Evolutionary conservation across 2,113 vertebrate genomes (phyloP), one percentile per base, ranked within the genome.

Genomic region (Orientallactaga bullata): DNA sequence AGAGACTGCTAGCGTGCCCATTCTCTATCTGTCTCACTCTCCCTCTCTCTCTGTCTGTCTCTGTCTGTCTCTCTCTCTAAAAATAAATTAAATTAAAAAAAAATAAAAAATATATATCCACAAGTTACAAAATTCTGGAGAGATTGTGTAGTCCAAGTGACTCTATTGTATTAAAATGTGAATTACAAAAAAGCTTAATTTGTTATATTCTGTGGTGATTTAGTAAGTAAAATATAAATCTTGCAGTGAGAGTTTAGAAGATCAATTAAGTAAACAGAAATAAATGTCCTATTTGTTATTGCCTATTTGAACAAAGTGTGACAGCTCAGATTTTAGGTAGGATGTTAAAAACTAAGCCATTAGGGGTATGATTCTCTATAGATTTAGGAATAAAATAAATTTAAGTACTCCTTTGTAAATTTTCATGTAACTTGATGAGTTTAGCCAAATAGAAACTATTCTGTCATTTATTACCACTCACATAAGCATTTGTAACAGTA

Each of bases 131-230:
- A 37, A 51, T 16, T 1, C 0, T 42, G n/a, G 28, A 63, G 16
- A 4, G 35, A 58, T 0, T 35, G 42, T 77, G 4, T 7, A 37
- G 5, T 37, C 23, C 11, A 65, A 35, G 39, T 85, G 8, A 88
- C n/a, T 65, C 8, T 72, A 16, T 16, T 77, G 3, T 66, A 51
- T 28, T 47, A 8, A 69, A 6, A 1, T 83, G 61, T 63, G 28
- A 82, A 30, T 88, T 85, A 65, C 74, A 83, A 74, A 91, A 88
- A 82, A 32, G 15, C 7, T 80, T 90, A 72, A 37, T 69, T 74
- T 84, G 7, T 74, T 47, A 71, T 1, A 63, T 58, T 42, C 13
- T 28, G 12, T 79, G 72, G 26, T 32, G 18, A 60, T 71, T 88
- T 94, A 65, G 1, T 7, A 47, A 80, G 17, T 24, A n/a, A 90